phyloP scores from a whole-genome alignment of 1,140 invertebrate species.

The Agrypnia vestita region DNA sequence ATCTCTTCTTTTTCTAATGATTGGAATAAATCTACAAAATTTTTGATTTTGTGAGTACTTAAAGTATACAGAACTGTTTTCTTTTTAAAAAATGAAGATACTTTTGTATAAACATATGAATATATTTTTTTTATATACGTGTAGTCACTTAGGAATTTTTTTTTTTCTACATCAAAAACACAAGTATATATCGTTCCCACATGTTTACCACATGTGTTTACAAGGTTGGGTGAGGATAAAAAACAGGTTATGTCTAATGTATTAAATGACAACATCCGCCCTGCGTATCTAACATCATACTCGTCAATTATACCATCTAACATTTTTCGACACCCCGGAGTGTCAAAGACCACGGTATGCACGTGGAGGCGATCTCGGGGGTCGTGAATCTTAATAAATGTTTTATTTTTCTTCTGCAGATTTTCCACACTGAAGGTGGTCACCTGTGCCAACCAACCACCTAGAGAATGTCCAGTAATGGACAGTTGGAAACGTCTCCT shows the following conservation, averaged over 20 bases:
- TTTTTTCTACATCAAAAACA: background rate
- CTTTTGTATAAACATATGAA: too few species aligned
- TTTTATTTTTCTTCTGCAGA: background rate
- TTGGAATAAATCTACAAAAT: too few species aligned
- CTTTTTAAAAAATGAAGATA: too few species aligned
- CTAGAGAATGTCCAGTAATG: conserved; percentile 5
- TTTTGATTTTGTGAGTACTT: too few species aligned
- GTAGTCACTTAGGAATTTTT: too few species aligned
- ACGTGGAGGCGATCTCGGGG: background rate
- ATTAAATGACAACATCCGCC: background rate
- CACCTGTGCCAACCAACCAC: conserved; percentile 18
- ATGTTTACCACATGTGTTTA: background rate
- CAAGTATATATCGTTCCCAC: background rate
- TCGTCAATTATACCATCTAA: background rate
- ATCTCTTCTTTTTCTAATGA: too few species aligned
- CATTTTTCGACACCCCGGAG: background rate
- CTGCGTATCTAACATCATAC: background rate
- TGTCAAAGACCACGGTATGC: conserved; percentile 16
- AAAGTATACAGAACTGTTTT: too few species aligned
- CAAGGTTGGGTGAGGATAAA: background rate
- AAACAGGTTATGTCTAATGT: conserved; percentile 4
- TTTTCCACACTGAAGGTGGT: background rate
- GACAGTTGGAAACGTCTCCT: background rate
- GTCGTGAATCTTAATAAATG: background rate
- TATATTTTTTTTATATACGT: too few species aligned